Conservation (phyloP, 2,888 invertebrate genomes). For the Cerceris ruficornis region DNA sequence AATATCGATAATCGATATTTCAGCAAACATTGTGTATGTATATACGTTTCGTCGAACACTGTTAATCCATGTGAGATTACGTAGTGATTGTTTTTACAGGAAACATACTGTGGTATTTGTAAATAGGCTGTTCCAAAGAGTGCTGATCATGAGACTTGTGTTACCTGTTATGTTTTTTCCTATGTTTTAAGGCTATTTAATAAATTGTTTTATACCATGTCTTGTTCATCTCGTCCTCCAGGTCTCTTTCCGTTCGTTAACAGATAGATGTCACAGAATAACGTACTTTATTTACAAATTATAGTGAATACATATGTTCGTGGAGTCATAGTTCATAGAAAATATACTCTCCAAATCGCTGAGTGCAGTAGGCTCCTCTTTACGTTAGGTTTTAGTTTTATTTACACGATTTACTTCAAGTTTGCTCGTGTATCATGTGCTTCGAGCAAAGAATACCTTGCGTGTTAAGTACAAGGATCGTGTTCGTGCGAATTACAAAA, state of each 20-base stretch:
- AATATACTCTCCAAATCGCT: conserved; percentile 63
- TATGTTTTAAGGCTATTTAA: conserved; percentile 54
- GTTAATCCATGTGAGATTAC: conserved; percentile 10
- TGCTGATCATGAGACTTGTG: conserved; percentile 24
- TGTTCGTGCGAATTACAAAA: conserved; percentile 39
- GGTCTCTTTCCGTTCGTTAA: not conserved
- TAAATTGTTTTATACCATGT: conserved; percentile 64
- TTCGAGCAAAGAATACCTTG: conserved; percentile 57
- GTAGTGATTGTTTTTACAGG: conserved; percentile 11
- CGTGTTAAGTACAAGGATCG: conserved; percentile 72
- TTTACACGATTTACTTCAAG: conserved; percentile 61
- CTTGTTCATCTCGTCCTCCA: not conserved
- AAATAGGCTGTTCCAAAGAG: conserved; percentile 34
- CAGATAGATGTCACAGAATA: conserved; percentile 53
- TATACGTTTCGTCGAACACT: conserved; percentile 12
- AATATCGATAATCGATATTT: conserved; percentile 12
- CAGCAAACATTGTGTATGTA: conserved; percentile 10
- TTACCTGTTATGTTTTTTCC: conserved; percentile 38
- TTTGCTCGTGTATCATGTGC: conserved; percentile 57
- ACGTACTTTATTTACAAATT: conserved; percentile 72
- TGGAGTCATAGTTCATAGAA: conserved; percentile 64
- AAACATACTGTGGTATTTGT: conserved; percentile 20
- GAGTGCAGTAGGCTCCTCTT: conserved; percentile 33
- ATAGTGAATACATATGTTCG: conserved; percentile 64
- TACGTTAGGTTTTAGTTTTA: conserved; percentile 46